Evolutionary conservation across 2,888 invertebrate species (phyloP).

Genomic region (Andrena bucephala): DNA sequence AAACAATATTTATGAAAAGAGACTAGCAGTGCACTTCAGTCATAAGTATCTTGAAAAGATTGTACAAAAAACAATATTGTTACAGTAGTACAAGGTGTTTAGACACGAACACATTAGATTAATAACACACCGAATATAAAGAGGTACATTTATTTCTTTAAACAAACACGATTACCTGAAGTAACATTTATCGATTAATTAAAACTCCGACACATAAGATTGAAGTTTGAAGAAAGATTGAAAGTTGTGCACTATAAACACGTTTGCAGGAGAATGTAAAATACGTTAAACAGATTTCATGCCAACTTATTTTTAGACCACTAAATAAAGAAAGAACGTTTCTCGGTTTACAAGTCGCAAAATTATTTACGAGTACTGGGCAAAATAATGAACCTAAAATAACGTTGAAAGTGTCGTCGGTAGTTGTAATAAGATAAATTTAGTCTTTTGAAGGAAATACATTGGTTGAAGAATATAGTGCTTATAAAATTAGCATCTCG

Average conservation of each 20-base stretch:
- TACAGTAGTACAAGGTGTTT: not conserved
- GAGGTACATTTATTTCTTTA: not conserved
- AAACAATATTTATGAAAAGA: not conserved
- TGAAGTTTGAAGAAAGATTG: not conserved
- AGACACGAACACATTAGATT: not conserved
- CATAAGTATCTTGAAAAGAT: not conserved
- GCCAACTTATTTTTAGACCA: slow-evolving; percentile 54
- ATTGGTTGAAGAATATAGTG: not conserved
- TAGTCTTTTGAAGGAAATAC: not conserved
- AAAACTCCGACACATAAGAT: not conserved
- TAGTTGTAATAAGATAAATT: not conserved
- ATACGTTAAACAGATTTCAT: slow-evolving; percentile 15
- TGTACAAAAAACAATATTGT: not conserved
- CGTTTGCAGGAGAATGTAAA: slow-evolving; percentile 21
- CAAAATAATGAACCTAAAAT: slow-evolving; percentile 2
- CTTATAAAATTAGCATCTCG: not conserved
- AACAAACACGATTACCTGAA: not conserved
- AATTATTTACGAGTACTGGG: slow-evolving; percentile 12
- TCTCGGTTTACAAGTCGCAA: slow-evolving; percentile 26
- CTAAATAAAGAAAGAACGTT: not conserved
- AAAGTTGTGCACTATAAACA: slow-evolving; percentile 7
- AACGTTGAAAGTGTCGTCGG: slow-evolving; percentile 2
- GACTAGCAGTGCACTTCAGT: not conserved
- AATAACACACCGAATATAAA: slow-evolving; percentile 1
- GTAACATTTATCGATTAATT: not conserved